Conservation (phyloP, 2,797 vertebrate genomes). For the Enteromius argenteus region DNA sequence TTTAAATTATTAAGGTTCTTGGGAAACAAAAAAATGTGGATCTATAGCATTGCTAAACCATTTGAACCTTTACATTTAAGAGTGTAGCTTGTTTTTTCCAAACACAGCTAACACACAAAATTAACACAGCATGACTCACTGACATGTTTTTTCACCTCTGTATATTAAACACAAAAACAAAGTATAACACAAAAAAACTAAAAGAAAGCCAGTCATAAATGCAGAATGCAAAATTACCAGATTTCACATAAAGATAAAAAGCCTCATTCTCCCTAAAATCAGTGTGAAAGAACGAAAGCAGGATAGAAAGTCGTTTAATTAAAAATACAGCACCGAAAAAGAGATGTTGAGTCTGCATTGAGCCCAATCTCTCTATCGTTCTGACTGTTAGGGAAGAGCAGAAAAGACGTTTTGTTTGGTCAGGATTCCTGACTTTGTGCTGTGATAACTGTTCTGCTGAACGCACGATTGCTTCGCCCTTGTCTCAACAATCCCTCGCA, state of each 20-base stretch:
- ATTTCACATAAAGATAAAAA: constrained; percentile 34
- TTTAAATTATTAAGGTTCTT: background rate
- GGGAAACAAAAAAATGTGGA: background rate
- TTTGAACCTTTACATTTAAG: background rate
- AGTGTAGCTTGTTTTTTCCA: constrained; percentile 10
- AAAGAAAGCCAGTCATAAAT: background rate
- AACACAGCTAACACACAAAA: constrained; percentile 35
- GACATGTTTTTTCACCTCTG: constrained; percentile 55
- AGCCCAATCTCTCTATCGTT: constrained; percentile 75
- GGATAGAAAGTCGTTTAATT: constrained; percentile 73
- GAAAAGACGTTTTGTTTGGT: constrained; percentile 81
- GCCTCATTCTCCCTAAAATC: background rate
- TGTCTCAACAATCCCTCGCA: constrained; percentile 72
- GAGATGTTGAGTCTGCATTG: constrained; percentile 72
- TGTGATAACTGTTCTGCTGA: constrained; percentile 74
- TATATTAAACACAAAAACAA: constrained; percentile 15
- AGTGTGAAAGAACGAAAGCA: constrained; percentile 54
- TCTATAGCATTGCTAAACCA: background rate
- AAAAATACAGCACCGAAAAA: constrained; percentile 71
- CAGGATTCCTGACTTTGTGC: constrained; percentile 83
- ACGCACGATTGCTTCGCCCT: constrained; percentile 63
- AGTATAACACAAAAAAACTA: background rate
- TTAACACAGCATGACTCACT: constrained; percentile 23
- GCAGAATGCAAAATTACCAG: constrained; percentile 1
- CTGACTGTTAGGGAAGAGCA: constrained; percentile 69